Conservation (phyloP, 1,140 invertebrate species). For the Neodiprion virginianus region DNA sequence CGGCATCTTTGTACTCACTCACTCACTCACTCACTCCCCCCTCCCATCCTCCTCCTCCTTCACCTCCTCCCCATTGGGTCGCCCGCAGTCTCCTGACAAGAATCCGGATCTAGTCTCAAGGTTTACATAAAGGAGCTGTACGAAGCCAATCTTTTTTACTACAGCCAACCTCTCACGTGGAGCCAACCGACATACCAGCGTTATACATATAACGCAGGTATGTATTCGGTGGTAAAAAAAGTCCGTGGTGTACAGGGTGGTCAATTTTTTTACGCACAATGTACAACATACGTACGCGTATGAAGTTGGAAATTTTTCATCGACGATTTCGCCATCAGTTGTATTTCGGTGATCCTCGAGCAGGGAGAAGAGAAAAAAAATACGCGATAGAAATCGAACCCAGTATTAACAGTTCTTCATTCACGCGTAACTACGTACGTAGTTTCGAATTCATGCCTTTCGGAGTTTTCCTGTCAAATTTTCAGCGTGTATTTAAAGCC, state of each 20-base stretch:
- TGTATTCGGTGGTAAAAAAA: not conserved
- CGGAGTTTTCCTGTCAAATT: too few species aligned
- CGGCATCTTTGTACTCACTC: not conserved
- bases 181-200: not conserved
- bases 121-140: conserved; percentile 55
- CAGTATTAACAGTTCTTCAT: too few species aligned
- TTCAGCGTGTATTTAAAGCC: too few species aligned
- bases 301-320: too few species aligned
- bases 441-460: too few species aligned
- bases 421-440: too few species aligned
- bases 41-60: not conserved
- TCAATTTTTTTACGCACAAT: too few species aligned
- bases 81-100: conserved; percentile 34
- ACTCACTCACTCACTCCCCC: not conserved
- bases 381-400: too few species aligned
- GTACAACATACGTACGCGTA: too few species aligned
- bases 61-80: not conserved
- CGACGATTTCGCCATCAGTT: too few species aligned
- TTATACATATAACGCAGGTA: not conserved
- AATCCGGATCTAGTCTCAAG: conserved; percentile 60
- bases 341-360: too few species aligned
- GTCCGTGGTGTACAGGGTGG: not conserved
- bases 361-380: too few species aligned
- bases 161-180: not conserved
- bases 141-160: not conserved